Evolutionary conservation across 2,888 invertebrate species (phyloP), one percentile per base, ranked within the genome.

Genomic region (Nephrotoma flavescens): DNA sequence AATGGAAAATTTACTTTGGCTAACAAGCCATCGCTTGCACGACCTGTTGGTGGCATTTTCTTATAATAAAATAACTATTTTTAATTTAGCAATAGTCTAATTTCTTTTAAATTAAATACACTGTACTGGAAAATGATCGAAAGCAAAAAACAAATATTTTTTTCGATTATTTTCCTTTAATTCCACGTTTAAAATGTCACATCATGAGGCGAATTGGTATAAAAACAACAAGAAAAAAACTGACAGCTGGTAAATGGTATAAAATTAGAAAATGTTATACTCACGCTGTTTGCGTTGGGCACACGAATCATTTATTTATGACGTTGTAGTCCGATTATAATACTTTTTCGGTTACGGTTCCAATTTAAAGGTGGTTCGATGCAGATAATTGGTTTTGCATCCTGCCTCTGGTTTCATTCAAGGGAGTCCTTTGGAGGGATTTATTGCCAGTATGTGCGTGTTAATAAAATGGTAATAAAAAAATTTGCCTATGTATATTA

Each of bases 1-100:
- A 98, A 93, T 5, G 99, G 99, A 93, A 98, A 97, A 93, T 97
- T 97, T 86, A 98, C 96, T 90, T 96, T 94, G 88, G 97, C 97
- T 90, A 97, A 92, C 89, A 97, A 93, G 89, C 96, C 95, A 91
- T 95, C 95, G 89, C 93, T 93, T 88, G 92, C 93, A 90, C 93
- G 92, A 89, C 93, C 91, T 89, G 93, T 92, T 87, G 93, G 93
- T 88, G 94, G 92, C 94, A 95, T 95, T 91, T 91, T 93, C 91
- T 91, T 88, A 90, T 91, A 83, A n/a, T 45, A 31, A 83, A 4
- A 19, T 19, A 44, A 85, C 42, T 85, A 45, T 19, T 11, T 19
- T 85, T 85, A 45, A 11, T 19, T 15, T 19, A 31, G 6, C 1
- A 45, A 19, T 31, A 71, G 7, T 71, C 71, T 3, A 71, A 11